Base-by-base conservation (phyloP, 2,888 invertebrate genomes). In the Taphrorychus bicolor region DNA sequence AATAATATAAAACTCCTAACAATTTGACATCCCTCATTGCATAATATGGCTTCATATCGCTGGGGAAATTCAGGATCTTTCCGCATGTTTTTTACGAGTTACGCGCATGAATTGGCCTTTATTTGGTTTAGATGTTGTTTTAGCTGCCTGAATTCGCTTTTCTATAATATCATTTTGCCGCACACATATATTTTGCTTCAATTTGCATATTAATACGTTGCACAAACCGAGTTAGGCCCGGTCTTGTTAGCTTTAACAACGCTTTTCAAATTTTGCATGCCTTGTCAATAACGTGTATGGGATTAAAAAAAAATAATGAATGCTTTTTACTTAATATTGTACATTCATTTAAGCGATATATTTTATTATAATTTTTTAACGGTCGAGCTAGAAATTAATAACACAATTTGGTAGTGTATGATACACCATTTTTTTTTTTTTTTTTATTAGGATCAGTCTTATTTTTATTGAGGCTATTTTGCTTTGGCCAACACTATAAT, bases 21-120 rank as follows among this genome's bases (percentile, higher is more conserved):
- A 40, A 75, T 75, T 78, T 78, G 78, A 78, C 76, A 78, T 57
- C 54, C 73, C 75, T 77, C 79, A 80, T 79, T 77, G 78, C 80
- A 81, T 80, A 32, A 32, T 32, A 79, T 60, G 78, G 80, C 80
- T 81, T 81, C 79, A 79, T 79, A 77, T 65, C 62, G 59, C 51
- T 3, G 5, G 11, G 54, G 32, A 16, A 51, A 51, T 51, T 51
- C 7, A 21, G 51, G 21, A 19, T 19, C 21, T 9, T 51, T 51
- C 22, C 18, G 51, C 51, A 51, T 51, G 51, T 51, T 51, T 51
- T 51, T 51, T n/a, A 11, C 17, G 7, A 45, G 45, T 2, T 32
- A 45, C 14, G 45, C 45, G 45, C 45, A 45, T 45, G 45, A 45
- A 16, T 45, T n/a, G 14, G 14, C 45, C 45, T 7, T 45, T 45